Percentiles rank a stretch among this genome's conserved stretches.
phyloP scores from a whole-genome alignment of 2,888 invertebrate species.

The Drosophila borborema region DNA sequence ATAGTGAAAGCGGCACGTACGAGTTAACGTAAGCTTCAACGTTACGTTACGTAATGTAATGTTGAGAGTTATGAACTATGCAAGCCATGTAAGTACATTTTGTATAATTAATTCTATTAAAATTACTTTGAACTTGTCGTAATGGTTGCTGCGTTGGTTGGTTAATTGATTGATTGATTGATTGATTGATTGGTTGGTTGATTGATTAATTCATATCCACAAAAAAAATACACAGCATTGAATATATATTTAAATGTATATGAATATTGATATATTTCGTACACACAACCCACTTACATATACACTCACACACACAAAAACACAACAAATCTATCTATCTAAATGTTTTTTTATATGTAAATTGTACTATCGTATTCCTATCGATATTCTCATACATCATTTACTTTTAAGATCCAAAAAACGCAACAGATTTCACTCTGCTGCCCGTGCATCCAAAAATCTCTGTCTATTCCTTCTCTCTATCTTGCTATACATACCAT shows the following conservation, averaged over 20 bases:
- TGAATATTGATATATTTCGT: conserved; percentile 44
- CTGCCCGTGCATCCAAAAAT: conserved; percentile 33
- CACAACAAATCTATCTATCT: conserved; percentile 51
- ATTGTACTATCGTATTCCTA: conserved; percentile 53
- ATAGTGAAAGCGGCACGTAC: not conserved
- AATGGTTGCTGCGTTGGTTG: conserved; percentile 84
- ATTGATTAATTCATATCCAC: conserved; percentile 79
- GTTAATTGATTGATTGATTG: conserved; percentile 82
- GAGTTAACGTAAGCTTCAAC: not conserved
- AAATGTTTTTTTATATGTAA: conserved; percentile 74
- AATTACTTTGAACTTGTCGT: conserved; percentile 84
- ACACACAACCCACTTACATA: conserved; percentile 17
- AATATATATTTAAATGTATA: conserved; percentile 53
- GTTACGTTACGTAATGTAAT: conserved; percentile 56
- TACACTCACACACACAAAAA: conserved; percentile 19
- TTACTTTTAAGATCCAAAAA: conserved; percentile 25
- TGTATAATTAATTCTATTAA: conserved; percentile 76
- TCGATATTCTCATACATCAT: conserved; percentile 30
- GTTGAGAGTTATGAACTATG: conserved; percentile 61
- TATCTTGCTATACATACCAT: conserved; percentile 50
- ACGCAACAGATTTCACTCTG: conserved; percentile 20
- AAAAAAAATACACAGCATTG: conserved; percentile 49
- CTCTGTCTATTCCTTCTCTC: conserved; percentile 18
- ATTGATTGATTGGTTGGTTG: conserved; percentile 66
- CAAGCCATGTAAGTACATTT: conserved; percentile 84